phyloP scores from a whole-genome alignment of 2,797 vertebrate genomes.

The Crax fasciolata region DNA sequence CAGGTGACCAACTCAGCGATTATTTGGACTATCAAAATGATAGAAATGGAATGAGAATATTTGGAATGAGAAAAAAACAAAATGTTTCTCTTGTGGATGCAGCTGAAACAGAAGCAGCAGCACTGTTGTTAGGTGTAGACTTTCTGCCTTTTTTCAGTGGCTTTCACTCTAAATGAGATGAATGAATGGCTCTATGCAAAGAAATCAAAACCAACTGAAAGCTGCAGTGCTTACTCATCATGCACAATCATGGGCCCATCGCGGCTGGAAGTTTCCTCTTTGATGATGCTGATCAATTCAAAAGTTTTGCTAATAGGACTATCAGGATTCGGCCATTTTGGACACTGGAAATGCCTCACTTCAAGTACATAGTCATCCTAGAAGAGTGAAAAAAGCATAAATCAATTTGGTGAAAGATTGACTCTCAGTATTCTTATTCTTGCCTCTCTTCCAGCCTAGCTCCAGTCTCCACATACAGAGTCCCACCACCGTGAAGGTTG shows the following conservation, averaged over 20 bases:
- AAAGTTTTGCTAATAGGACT: slow-evolving; percentile 94
- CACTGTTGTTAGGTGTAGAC: neutral
- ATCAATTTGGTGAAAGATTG: neutral
- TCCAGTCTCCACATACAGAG: neutral
- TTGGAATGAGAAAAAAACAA: neutral
- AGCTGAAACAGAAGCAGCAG: neutral
- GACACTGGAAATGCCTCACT: slow-evolving; percentile 92
- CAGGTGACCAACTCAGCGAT: neutral
- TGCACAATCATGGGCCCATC: slow-evolving; percentile 92
- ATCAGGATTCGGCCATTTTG: slow-evolving; percentile 96
- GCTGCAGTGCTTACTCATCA: slow-evolving; percentile 89
- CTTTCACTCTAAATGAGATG: neutral
- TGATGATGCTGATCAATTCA: slow-evolving; percentile 91
- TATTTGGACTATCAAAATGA: neutral
- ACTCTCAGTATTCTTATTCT: neutral
- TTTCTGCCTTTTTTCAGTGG: neutral
- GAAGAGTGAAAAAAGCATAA: neutral
- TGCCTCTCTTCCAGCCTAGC: neutral
- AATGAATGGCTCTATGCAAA: neutral
- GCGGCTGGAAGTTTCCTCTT: slow-evolving; percentile 84
- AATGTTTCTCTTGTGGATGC: neutral
- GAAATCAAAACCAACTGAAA: neutral
- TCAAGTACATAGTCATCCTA: slow-evolving; percentile 96
- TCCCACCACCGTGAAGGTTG: neutral
- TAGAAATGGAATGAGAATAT: neutral